phyloP scores from a whole-genome alignment of 1,140 invertebrate species.

The Pachyrhynchus sulphureomaculatus region DNA sequence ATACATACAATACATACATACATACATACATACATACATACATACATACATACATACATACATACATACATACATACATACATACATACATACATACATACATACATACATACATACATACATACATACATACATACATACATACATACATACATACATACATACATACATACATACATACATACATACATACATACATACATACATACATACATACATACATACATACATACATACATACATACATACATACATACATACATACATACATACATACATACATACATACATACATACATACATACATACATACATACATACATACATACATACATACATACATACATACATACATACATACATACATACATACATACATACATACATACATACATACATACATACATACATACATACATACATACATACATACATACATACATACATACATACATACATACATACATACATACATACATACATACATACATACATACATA shows the following conservation, averaged over 20 bases:
- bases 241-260: not conserved
- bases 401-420: not conserved
- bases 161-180: too few relatives aligned
- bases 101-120: too few relatives aligned
- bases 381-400: not conserved
- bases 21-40: not conserved
- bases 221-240: too few relatives aligned
- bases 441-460: too few relatives aligned
- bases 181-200: too few relatives aligned
- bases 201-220: too few relatives aligned
- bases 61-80: not conserved
- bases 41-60: not conserved
- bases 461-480: too few relatives aligned
- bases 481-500: too few relatives aligned
- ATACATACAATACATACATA: not conserved
- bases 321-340: not conserved
- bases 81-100: not conserved
- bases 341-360: not conserved
- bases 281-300: not conserved
- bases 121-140: too few relatives aligned
- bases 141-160: too few relatives aligned
- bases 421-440: not conserved
- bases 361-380: not conserved
- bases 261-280: not conserved
- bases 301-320: not conserved